These are phyloP conservation scores for Microvelia longipes DNA, from an alignment of 1,140 invertebrate species.

Conservation along the genomic window DNA sequence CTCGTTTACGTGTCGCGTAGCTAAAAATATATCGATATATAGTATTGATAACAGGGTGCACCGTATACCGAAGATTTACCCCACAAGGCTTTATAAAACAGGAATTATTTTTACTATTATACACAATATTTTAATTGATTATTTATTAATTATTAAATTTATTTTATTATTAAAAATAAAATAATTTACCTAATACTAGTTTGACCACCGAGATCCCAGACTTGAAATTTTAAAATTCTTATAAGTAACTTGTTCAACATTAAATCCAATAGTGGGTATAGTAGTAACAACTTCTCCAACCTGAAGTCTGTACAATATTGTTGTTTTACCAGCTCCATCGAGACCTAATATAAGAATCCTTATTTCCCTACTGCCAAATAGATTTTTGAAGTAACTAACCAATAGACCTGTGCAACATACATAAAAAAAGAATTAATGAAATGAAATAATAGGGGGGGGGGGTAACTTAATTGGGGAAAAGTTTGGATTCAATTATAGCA, in stretches of 20 bases:
- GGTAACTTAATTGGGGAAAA: too few species aligned
- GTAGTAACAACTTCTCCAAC: conserved; percentile 99
- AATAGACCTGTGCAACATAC: conserved; percentile 56
- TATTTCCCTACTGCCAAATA: conserved; percentile 89
- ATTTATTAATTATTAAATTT: background rate
- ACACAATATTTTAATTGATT: too few species aligned
- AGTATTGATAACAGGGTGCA: too few species aligned
- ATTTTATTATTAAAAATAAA: background rate
- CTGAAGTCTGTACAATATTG: conserved; percentile 92
- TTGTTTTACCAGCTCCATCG: conserved; percentile 97
- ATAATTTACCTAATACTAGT: conserved; percentile 64
- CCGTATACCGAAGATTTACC: too few species aligned
- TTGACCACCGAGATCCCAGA: conserved; percentile 97
- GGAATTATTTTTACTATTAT: too few species aligned
- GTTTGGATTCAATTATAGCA: too few species aligned
- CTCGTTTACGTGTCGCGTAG: too few species aligned
- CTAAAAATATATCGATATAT: too few species aligned
- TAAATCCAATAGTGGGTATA: conserved; percentile 96
- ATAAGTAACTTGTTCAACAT: conserved; percentile 91
- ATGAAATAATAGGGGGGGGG: background rate
- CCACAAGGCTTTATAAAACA: too few species aligned
- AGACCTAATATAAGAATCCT: conserved; percentile 93
- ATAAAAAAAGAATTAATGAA: background rate
- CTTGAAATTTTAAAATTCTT: conserved; percentile 94
- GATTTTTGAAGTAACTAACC: conserved; percentile 84